These are phyloP conservation scores for Buathra laborator DNA, from an alignment of 2,888 invertebrate genomes.

Conservation along the genomic window DNA sequence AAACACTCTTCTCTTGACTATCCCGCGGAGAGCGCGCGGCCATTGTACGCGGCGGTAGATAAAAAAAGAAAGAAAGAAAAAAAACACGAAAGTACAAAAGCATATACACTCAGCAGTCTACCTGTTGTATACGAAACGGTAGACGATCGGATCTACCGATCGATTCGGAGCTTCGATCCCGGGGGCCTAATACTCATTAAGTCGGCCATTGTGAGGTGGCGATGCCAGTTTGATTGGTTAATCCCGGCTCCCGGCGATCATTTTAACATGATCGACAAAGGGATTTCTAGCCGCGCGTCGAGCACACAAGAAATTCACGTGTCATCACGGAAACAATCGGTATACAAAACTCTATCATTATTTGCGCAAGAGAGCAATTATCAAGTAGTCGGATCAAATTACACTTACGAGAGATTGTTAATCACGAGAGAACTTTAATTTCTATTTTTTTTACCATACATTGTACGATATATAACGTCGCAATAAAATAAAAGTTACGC, in stretches of 20 bases:
- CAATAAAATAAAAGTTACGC: slow-evolving; percentile 29
- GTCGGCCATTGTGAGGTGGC: slow-evolving; percentile 80
- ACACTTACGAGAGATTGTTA: slow-evolving; percentile 14
- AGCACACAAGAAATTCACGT: slow-evolving; percentile 26
- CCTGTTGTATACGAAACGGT: slow-evolving; percentile 60
- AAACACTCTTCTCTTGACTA: slow-evolving; percentile 26
- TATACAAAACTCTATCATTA: slow-evolving; percentile 17
- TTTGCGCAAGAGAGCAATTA: slow-evolving; percentile 41
- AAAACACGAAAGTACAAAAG: slow-evolving; percentile 44
- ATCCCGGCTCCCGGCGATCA: slow-evolving; percentile 74
- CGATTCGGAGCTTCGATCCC: slow-evolving; percentile 71
- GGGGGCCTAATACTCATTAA: slow-evolving; percentile 80
- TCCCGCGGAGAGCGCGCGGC: slow-evolving; percentile 38
- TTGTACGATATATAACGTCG: not conserved
- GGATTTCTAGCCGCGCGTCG: slow-evolving; percentile 2
- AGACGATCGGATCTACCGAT: slow-evolving; percentile 70
- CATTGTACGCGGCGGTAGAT: slow-evolving; percentile 64
- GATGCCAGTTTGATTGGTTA: slow-evolving; percentile 82
- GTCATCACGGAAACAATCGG: slow-evolving; percentile 34
- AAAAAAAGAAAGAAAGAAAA: slow-evolving; percentile 63
- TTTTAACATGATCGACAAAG: slow-evolving; percentile 39
- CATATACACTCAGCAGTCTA: slow-evolving; percentile 6
- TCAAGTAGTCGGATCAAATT: slow-evolving; percentile 37
- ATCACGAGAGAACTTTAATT: not conserved
- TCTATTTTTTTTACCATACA: not conserved